Base-by-base conservation (phyloP, 1,140 invertebrate species). In the Gerris buenoi region DNA sequence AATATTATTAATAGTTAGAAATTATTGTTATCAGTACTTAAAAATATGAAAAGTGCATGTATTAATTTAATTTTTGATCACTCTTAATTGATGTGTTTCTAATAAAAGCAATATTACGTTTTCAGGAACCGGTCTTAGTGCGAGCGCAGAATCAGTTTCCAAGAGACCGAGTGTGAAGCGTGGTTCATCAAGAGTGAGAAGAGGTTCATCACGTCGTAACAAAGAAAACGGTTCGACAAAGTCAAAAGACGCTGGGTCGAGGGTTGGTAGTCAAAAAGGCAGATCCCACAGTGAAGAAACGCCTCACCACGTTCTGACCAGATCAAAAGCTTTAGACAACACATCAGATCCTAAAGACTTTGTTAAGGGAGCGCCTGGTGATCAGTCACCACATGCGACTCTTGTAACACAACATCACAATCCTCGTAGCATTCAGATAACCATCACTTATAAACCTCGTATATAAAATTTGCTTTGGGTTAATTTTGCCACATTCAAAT, bases 101-200 rank as follows among this genome's bases (percentile, higher is more conserved):
- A n/a, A n/a, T n/a, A n/a, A n/a, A n/a, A 58, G 25, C 59, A 65
- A 67, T 65, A 69, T 60, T 63, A 64, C 65, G 71, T 33, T 66
- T 76, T 64, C 66, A 27, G 78, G 77, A 25, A 72, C 77, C 57
- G 83, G 84, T 70, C 75, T 87, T 70, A 87, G 84, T 70, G 81
- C 83, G 58, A 87, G 85, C 75, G 84, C 84, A 23, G 85, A 87
- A 74, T 86, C 85, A 18, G 80, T 87, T 60, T 81, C 83, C 70
- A 85, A 86, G 71, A 80, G 83, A 70, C 81, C 81, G 64, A 82
- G 84, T 74, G 72, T 87, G 2, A 79, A 85, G 14, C 78, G 86
- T 65, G 81, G 81, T 5, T 85, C 84, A 18, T 70, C 69, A n/a
- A 27, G 67, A 22, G 66, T 70, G 26, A 68, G 86, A 66, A 81